These are phyloP conservation scores for Osedax fenrisi DNA, from an alignment of 2,888 invertebrate species.

Conservation along the genomic window DNA sequence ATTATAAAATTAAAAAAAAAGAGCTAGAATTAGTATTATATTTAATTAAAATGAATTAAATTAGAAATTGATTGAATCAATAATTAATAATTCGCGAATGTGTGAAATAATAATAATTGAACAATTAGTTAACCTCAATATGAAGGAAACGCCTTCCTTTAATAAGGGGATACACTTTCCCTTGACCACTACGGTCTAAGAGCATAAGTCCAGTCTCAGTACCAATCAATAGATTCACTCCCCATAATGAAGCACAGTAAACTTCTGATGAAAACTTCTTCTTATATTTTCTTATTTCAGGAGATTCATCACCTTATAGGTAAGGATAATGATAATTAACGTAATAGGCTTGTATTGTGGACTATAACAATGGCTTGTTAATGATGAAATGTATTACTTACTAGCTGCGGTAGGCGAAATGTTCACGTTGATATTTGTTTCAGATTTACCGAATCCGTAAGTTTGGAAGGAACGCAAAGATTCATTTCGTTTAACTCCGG, in stretches of 20 bases:
- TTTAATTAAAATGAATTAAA: too few species aligned
- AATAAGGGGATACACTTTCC: constrained; percentile 80
- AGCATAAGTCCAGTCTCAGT: constrained; percentile 97
- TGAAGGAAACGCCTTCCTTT: constrained; percentile 93
- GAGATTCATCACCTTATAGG: constrained; percentile 61
- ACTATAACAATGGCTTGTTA: too few species aligned
- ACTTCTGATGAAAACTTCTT: constrained; percentile 98
- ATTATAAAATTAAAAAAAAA: neutral
- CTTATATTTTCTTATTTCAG: constrained; percentile 96
- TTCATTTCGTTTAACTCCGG: constrained; percentile 26
- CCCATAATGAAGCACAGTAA: constrained; percentile 95
- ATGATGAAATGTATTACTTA: too few species aligned
- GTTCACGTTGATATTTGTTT: constrained; percentile 89
- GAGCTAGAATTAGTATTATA: too few species aligned
- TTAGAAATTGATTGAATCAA: too few species aligned
- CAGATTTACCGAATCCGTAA: constrained; percentile 72
- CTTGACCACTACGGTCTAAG: constrained; percentile 85
- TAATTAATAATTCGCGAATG: too few species aligned
- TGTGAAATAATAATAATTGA: neutral
- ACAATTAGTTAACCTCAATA: constrained; percentile 68
- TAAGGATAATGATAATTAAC: too few species aligned
- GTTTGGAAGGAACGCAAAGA: constrained; percentile 76
- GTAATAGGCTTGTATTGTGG: too few species aligned
- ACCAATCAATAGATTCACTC: constrained; percentile 94
- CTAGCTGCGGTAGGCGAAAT: constrained; percentile 70